A percentile compares a stretch with the other conserved stretches of the same genome.
These are phyloP conservation scores for Balaenoptera acutorostrata DNA, from an alignment of 2,113 vertebrate genomes.

Conservation along the genomic window DNA sequence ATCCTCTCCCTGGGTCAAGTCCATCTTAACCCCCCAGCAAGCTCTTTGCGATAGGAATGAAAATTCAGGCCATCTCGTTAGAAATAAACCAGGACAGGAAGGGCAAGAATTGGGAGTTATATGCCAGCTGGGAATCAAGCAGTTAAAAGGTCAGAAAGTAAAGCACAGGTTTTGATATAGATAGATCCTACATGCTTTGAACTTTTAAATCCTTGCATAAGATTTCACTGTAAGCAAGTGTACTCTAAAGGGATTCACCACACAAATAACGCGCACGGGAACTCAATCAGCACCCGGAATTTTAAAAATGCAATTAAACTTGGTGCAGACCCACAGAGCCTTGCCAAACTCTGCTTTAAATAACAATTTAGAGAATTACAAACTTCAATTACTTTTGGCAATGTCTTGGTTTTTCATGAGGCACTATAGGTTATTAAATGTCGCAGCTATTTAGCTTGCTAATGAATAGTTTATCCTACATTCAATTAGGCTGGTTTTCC, in stretches of 20 bases:
- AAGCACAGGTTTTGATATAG: conserved; percentile 36
- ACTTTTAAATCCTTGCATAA: conserved; percentile 51
- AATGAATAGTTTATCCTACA: conserved; percentile 72
- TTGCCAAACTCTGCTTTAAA: conserved; percentile 72
- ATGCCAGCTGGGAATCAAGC: conserved; percentile 38
- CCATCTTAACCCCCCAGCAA: neutral
- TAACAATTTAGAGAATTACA: conserved; percentile 75
- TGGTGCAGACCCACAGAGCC: conserved; percentile 59
- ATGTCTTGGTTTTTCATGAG: conserved; percentile 64
- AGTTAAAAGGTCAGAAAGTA: conserved; percentile 54
- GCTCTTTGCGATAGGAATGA: neutral
- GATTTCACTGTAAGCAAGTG: conserved; percentile 59
- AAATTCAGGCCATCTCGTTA: neutral
- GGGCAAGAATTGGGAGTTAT: neutral
- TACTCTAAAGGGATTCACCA: conserved; percentile 61
- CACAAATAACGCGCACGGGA: conserved; percentile 47
- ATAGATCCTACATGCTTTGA: conserved; percentile 54
- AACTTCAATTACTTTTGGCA: conserved; percentile 75
- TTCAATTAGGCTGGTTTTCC: conserved; percentile 59
- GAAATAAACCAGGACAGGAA: neutral
- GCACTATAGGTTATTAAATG: conserved; percentile 70
- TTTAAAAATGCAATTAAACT: conserved; percentile 74
- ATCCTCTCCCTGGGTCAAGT: neutral
- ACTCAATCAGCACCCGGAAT: conserved; percentile 58
- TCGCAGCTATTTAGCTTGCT: conserved; percentile 58